phyloP scores from a whole-genome alignment of 35 echinoderm and acorn worm species.

The Strongylocentrotus purpuratus region DNA sequence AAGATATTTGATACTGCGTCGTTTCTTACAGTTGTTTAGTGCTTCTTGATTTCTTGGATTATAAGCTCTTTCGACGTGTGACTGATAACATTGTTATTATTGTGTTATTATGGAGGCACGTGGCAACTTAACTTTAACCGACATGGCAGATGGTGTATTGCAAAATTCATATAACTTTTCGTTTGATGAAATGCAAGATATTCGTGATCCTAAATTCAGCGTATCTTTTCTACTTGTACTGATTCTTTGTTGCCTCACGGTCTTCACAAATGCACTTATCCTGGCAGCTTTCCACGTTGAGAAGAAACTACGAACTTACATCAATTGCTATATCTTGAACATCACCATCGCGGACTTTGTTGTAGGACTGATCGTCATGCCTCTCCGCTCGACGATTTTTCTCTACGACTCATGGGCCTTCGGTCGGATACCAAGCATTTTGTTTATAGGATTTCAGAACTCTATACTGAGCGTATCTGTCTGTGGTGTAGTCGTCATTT shows the following conservation, averaged over 20 bases:
- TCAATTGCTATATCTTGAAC: neutral
- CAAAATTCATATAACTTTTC: too few relatives aligned
- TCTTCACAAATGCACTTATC: neutral
- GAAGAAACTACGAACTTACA: neutral
- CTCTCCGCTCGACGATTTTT: neutral
- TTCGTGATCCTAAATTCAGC: neutral
- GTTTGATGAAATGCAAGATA: too few relatives aligned
- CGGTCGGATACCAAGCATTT: neutral
- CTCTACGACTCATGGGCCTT: neutral
- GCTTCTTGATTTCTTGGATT: too few relatives aligned
- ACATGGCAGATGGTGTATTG: too few relatives aligned
- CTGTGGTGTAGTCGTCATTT: constrained; percentile 29
- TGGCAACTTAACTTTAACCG: too few relatives aligned
- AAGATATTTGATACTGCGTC: too few relatives aligned
- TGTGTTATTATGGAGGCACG: too few relatives aligned
- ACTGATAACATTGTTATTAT: too few relatives aligned
- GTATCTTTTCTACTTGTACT: neutral
- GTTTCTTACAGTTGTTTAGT: too few relatives aligned
- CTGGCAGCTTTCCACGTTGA: neutral
- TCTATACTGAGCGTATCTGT: constrained; percentile 16
- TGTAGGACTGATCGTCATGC: constrained; percentile 30
- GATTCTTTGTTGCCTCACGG: neutral
- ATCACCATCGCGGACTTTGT: neutral
- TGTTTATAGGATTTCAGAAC: constrained; percentile 33
- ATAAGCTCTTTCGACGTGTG: too few relatives aligned